Base-by-base conservation (phyloP, 2,888 invertebrate genomes). In the Tyria jacobaeae region DNA sequence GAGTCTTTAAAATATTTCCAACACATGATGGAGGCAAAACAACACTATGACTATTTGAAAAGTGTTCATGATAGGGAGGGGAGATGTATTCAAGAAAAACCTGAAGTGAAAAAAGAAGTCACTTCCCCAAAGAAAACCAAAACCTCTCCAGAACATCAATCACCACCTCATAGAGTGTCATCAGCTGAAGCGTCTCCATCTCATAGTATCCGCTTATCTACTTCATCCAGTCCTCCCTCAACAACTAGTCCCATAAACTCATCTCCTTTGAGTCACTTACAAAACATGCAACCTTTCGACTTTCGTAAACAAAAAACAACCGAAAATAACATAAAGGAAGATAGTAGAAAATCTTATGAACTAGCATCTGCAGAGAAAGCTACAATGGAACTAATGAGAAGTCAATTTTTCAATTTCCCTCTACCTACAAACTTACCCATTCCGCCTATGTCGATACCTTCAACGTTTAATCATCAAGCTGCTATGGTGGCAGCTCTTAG, bases 251-350 rank as follows among this genome's bases (percentile, higher is more conserved):
- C 96, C 49, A 86, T 95, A 31, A 95, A 95, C 71, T 95, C 95
- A 35, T 97, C 97, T 12, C 98, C 99, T 3, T 93, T 99, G 69
- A 98, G 97, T 88, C 96, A 97, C 79, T 94, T 99, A 53, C 98
- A 98, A 91, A 98, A 97, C 80, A 98, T 99, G 98, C 98, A 99
- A 84, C 98, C 99, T 0, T 98, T 98, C 86, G 98, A 99, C 88
- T 98, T 97, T 84, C 96, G 98, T 35, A 97, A 97, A 78, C 84
- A 88, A 59, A 90, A 87, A 71, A 79, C 88, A 65, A 90, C 67
- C 64, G 94, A 86, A 82, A 86, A 6, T 31, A 81, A 73, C 35
- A 81, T 89, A 73, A 88, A 94, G 85, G 76, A 92, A 94, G 79
- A 94, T 51, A 70, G 64, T 35, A 94, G 94, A 72, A 95, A 95